Base-by-base conservation (phyloP, 2,888 invertebrate species). In the Buathra laborator region DNA sequence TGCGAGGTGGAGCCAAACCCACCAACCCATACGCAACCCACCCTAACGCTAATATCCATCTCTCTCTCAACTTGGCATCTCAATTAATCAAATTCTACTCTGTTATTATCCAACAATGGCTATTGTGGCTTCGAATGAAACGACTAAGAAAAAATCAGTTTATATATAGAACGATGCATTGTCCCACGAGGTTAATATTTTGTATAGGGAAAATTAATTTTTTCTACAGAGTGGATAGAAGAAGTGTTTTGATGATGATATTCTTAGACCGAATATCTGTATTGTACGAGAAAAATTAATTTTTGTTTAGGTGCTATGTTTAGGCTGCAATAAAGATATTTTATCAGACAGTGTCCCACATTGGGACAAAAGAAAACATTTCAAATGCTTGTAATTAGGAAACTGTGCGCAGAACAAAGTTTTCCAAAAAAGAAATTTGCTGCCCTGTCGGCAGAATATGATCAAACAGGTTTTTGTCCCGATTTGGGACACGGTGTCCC, bases 51-150 rank as follows among this genome's bases (percentile, higher is more conserved):
- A 29, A 59, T 59, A 5, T 59, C 19, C 24, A 19, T 24, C 48
- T 48, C 48, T 46, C 46, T 76, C 66, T 56, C 46, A 19, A 59
- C 70, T 29, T 62, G 78, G 62, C 78, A 71, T 71, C 51, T 71
- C 53, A 71, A 71, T 71, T 71, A 71, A 71, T 71, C 51, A 71
- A 44, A 71, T 53, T 71, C 12, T 9, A 43, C 37, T 53, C 32
- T 59, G 59, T 59, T 29, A 59, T 59, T 59, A 59, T 59, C 14
- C 59, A 12, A 59, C 29, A 59, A 59, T 59, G 59, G 59, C 29
- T 29, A 24, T 59, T 59, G 59, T 29, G 19, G 19, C 16, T 56
- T 24, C 14, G 24, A 19, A 29, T 12, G n/a, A 59, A 59, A n/a
- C 24, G 14, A 12, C 1, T 14, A 29, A 32, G 14, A 14, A 12